A percentile compares a stretch with the other conserved stretches of the same genome.
phyloP scores from a whole-genome alignment of 1,140 invertebrate species.

The Heterodera schachtii region DNA sequence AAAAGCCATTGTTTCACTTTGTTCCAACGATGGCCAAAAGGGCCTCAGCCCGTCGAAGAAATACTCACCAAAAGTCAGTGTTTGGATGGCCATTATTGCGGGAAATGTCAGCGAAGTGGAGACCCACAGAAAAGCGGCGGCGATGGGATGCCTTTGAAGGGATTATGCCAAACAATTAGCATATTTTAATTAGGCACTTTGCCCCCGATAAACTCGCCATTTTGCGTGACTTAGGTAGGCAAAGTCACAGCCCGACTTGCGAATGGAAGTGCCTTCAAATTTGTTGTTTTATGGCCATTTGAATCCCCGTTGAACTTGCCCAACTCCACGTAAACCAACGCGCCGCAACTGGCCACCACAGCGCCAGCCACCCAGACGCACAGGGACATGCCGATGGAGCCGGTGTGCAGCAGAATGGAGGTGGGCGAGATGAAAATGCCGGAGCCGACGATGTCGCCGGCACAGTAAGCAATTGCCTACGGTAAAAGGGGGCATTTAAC shows the following conservation, averaged over 20 bases:
- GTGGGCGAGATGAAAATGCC: slow-evolving; percentile 60
- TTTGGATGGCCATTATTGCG: slow-evolving; percentile 59
- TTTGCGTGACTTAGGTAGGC: slow-evolving; percentile 57
- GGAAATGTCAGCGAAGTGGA: slow-evolving; percentile 55
- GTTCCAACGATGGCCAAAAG: background rate
- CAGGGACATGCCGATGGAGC: slow-evolving; percentile 59
- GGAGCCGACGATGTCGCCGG: slow-evolving; percentile 61
- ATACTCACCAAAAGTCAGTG: slow-evolving; percentile 57
- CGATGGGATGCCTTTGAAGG: slow-evolving; percentile 58
- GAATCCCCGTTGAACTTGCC: slow-evolving; percentile 1
- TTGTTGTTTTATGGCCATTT: background rate
- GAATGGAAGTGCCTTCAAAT: slow-evolving; percentile 53
- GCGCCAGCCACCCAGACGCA: slow-evolving; percentile 54
- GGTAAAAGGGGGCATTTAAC: no score
- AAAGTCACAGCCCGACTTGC: slow-evolving; percentile 61
- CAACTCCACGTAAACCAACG: slow-evolving; percentile 58
- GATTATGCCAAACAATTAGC: background rate
- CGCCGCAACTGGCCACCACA: slow-evolving; percentile 59
- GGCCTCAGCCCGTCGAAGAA: slow-evolving; percentile 42
- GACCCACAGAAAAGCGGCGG: slow-evolving; percentile 58
- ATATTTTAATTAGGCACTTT: slow-evolving; percentile 14
- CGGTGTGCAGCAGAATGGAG: slow-evolving; percentile 54
- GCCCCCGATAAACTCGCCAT: slow-evolving; percentile 40
- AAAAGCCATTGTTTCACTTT: background rate
- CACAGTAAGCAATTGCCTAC: slow-evolving; percentile 51